A percentile compares a stretch with the other conserved stretches of the same genome.
These are phyloP conservation scores for Zoanthus solanderi DNA, from an alignment of 92 coral and sea anemone genomes.

Conservation along the genomic window DNA sequence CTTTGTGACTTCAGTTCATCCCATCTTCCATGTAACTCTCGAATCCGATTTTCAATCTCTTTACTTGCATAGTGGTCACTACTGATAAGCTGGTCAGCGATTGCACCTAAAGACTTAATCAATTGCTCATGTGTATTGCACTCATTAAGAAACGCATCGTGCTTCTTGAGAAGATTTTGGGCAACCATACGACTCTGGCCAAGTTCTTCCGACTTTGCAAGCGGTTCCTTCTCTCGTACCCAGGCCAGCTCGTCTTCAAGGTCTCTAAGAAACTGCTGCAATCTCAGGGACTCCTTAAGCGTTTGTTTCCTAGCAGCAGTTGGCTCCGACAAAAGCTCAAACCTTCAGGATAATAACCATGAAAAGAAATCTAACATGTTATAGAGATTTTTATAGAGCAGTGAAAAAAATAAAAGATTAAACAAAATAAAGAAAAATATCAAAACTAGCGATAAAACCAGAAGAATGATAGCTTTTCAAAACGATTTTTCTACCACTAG, in stretches of 20 bases:
- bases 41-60: slow-evolving; percentile 74
- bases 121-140: slow-evolving; percentile 86
- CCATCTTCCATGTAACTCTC: slow-evolving; percentile 78
- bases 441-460: no score
- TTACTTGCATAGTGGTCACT: slow-evolving; percentile 82
- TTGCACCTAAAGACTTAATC: slow-evolving; percentile 62
- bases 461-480: no score
- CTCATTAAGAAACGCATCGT: slow-evolving; percentile 92
- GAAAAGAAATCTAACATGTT: neutral
- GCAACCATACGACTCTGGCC: slow-evolving; percentile 88
- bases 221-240: slow-evolving; percentile 91
- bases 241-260: slow-evolving; percentile 93
- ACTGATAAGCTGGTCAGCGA: slow-evolving; percentile 76
- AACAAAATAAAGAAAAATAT: no score
- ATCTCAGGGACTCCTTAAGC: slow-evolving; percentile 77
- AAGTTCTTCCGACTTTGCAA: slow-evolving; percentile 85
- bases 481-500: no score
- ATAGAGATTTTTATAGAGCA: no score
- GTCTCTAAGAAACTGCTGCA: slow-evolving; percentile 88
- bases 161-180: slow-evolving; percentile 89
- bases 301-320: slow-evolving; percentile 70
- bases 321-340: slow-evolving; percentile 79
- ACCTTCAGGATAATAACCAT: slow-evolving; percentile 51
- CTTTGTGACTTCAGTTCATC: slow-evolving; percentile 66
- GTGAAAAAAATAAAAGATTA: no score